A percentile compares a stretch with the other conserved stretches of the same genome.
phyloP scores from a whole-genome alignment of 2,113 vertebrate genomes.

The Daboia siamensis region DNA sequence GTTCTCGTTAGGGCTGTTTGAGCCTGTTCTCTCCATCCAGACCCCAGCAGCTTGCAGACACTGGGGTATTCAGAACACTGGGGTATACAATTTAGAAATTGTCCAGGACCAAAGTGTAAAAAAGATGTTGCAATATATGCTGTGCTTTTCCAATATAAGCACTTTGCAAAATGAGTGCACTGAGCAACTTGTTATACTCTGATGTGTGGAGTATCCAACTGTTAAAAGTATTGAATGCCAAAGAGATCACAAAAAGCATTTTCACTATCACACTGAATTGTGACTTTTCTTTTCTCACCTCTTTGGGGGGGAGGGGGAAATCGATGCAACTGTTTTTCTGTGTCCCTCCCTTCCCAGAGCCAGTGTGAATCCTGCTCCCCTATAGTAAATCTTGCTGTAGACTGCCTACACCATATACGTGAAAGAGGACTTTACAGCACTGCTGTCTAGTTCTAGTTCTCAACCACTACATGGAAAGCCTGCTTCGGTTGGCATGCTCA shows the following conservation, averaged over 20 bases:
- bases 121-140: background rate
- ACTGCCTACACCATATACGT: background rate
- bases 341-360: background rate
- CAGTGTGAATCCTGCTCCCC: background rate
- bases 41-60: background rate
- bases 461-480: background rate
- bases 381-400: background rate
- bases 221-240: background rate
- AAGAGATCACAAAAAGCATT: background rate
- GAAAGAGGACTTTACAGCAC: background rate
- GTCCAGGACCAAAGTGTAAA: background rate
- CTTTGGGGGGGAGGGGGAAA: background rate
- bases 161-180: background rate
- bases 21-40: background rate
- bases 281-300: background rate
- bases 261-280: background rate
- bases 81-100: background rate
- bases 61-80: background rate
- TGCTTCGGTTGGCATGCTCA: background rate
- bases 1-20: background rate
- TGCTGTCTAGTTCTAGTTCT: background rate
- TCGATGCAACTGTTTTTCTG: background rate
- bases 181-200: background rate
- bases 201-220: background rate
- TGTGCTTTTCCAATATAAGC: background rate